These are phyloP conservation scores for Sphecodes monilicornis DNA, from an alignment of 2,888 invertebrate species.

Conservation along the genomic window DNA sequence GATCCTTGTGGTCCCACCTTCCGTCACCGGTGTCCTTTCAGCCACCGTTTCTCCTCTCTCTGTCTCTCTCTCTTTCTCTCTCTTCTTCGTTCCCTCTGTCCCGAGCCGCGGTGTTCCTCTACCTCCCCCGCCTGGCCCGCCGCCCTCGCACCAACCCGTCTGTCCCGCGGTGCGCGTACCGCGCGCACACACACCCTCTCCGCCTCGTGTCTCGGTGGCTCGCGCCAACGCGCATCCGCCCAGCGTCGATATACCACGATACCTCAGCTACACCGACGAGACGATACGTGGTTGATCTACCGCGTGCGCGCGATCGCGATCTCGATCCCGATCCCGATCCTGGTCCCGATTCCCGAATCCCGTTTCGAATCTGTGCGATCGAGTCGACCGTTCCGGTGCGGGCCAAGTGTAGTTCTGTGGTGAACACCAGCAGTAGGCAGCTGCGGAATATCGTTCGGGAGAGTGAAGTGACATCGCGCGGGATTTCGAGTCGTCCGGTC, in stretches of 20 bases:
- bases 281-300: conserved; percentile 55
- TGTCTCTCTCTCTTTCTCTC: not conserved
- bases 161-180: conserved; percentile 25
- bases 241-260: conserved; percentile 67
- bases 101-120: not conserved
- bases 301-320: conserved; percentile 59
- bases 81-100: not conserved
- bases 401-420: conserved; percentile 31
- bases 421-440: not conserved
- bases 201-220: conserved; percentile 52
- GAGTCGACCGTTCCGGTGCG: conserved; percentile 16
- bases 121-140: conserved; percentile 16
- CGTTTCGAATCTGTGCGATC: conserved; percentile 4
- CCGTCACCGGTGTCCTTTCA: conserved; percentile 2
- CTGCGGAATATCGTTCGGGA: conserved; percentile 17
- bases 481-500: not conserved
- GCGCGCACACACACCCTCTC: conserved; percentile 52
- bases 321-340: conserved; percentile 45
- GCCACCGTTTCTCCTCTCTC: not conserved
- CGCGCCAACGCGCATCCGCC: conserved; percentile 69
- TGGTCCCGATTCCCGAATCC: conserved; percentile 26
- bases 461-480: conserved; percentile 33
- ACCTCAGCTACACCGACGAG: conserved; percentile 43
- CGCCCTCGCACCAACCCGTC: conserved; percentile 34
- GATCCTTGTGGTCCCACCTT: conserved; percentile 7